phyloP scores from a whole-genome alignment of 2,797 vertebrate genomes.

The Enteromius paludinosus region DNA sequence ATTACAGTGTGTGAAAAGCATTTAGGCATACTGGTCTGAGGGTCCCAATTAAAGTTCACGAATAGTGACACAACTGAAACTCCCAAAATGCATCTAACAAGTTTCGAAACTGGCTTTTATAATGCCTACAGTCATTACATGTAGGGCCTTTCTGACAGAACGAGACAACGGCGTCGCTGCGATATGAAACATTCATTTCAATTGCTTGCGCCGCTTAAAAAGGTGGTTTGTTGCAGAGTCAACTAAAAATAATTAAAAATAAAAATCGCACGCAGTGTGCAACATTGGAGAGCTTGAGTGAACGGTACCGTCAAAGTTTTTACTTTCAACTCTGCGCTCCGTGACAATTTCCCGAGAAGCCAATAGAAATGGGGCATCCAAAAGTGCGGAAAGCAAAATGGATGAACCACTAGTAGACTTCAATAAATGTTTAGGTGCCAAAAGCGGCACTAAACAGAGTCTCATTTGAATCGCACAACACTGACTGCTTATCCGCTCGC shows the following conservation, averaged over 20 bases:
- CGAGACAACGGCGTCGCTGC: background rate
- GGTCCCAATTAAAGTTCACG: background rate
- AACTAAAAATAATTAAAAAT: background rate
- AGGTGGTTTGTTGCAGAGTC: background rate
- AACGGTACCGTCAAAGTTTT: no score
- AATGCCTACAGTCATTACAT: background rate
- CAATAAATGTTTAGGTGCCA: no score
- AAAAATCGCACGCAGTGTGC: no score
- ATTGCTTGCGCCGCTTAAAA: rapidly evolving
- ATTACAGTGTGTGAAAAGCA: background rate
- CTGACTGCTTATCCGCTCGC: no score
- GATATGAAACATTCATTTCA: background rate
- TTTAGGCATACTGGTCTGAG: background rate
- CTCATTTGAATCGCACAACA: no score
- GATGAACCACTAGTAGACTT: background rate
- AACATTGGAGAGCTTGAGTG: background rate
- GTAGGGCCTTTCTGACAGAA: background rate
- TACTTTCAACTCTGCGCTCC: background rate
- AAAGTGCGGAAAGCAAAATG: background rate
- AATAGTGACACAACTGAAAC: background rate
- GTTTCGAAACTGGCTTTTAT: background rate
- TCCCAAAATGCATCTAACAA: no score
- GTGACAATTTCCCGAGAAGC: background rate
- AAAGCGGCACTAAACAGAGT: no score
- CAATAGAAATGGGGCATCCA: background rate